Percentiles rank a stretch among this genome's conserved stretches.
Conservation (phyloP, 2,888 invertebrate species). For the Piscicola geometra region DNA sequence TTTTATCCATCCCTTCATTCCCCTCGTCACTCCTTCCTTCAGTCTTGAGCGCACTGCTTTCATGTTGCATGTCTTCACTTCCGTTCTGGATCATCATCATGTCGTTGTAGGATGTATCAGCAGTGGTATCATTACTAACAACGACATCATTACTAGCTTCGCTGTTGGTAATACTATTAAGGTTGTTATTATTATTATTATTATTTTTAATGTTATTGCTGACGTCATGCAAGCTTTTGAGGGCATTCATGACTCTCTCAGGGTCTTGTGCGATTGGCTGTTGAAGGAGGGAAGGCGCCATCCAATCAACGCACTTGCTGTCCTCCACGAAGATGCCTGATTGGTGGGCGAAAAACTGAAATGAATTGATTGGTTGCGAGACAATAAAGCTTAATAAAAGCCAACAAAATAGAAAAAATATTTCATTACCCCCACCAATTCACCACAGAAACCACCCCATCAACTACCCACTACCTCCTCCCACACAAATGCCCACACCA, state of each 20-base stretch:
- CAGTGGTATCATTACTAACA: conserved; percentile 35
- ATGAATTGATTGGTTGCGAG: too few species aligned
- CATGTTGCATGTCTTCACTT: too few species aligned
- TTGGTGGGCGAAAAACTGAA: too few species aligned
- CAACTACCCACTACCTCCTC: too few species aligned
- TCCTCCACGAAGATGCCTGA: neutral
- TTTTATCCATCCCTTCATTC: neutral
- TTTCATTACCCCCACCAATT: too few species aligned
- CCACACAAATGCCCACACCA: too few species aligned
- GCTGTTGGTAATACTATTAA: too few species aligned
- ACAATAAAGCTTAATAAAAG: too few species aligned
- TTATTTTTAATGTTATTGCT: neutral
- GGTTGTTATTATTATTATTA: neutral
- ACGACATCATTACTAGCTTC: too few species aligned
- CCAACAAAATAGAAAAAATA: too few species aligned
- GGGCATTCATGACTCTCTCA: neutral
- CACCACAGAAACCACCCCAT: too few species aligned
- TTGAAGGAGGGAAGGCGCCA: neutral
- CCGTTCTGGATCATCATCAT: neutral
- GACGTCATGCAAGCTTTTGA: neutral
- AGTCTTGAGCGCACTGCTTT: too few species aligned
- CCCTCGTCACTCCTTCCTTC: neutral
- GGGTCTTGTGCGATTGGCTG: neutral
- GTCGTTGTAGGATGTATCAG: conserved; percentile 30
- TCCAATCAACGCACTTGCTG: neutral